These are phyloP conservation scores for Gymnocheta viridis DNA, from an alignment of 2,888 invertebrate genomes.

Conservation along the genomic window DNA sequence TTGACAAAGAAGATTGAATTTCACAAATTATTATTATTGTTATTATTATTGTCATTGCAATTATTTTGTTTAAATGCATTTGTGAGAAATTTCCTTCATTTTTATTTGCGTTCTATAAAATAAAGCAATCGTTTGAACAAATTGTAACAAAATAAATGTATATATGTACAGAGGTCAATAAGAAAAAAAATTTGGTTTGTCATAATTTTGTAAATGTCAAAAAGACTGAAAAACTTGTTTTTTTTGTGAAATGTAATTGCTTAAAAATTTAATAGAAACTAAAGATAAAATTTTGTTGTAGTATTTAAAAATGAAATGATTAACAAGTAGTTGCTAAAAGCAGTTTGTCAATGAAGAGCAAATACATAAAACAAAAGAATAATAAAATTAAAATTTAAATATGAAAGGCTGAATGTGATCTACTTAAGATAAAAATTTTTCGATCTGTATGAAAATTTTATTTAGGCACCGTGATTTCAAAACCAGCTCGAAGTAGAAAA, in stretches of 20 bases:
- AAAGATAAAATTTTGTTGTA: not conserved
- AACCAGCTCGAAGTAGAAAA: too few species aligned
- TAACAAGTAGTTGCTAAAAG: constrained; percentile 12
- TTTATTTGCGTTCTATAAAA: constrained; percentile 13
- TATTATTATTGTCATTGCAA: not conserved
- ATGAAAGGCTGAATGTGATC: too few species aligned
- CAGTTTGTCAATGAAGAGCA: constrained; percentile 5
- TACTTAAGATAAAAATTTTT: not conserved
- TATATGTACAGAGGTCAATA: constrained; percentile 11
- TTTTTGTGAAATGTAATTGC: not conserved
- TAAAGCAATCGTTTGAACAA: constrained; percentile 20
- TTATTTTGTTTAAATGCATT: constrained; percentile 38
- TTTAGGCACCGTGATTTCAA: too few species aligned
- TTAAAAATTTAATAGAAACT: constrained; percentile 5
- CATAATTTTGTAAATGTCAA: constrained; percentile 27
- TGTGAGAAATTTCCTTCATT: constrained; percentile 22
- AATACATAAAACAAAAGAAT: not conserved
- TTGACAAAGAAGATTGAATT: constrained; percentile 56
- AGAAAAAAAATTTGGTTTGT: not conserved
- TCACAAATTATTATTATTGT: constrained; percentile 60
- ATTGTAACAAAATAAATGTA: constrained; percentile 38
- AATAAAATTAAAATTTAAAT: not conserved
- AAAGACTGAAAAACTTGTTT: not conserved
- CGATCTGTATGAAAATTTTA: too few species aligned
- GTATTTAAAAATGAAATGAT: constrained; percentile 16